These are phyloP conservation scores for Drepana falcataria DNA, from an alignment of 2,888 invertebrate species.

Conservation along the genomic window DNA sequence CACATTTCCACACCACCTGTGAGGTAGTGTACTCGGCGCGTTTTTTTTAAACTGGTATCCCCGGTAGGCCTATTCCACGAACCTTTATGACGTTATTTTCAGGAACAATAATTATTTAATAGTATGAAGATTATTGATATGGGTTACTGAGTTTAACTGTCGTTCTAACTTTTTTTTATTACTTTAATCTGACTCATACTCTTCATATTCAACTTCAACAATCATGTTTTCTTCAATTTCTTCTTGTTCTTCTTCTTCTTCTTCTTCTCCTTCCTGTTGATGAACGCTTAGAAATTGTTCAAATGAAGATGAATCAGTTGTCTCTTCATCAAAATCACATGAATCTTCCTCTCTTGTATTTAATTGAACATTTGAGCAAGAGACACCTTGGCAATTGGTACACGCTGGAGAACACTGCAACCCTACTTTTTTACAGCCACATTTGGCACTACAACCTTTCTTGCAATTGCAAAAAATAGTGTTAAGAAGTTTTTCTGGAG, in stretches of 20 bases:
- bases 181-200: constrained; percentile 7
- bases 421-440: constrained; percentile 26
- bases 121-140: too few species aligned
- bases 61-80: constrained; percentile 4
- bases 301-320: constrained; percentile 7
- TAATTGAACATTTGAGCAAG: constrained; percentile 20
- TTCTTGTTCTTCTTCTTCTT: constrained; percentile 11
- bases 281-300: constrained; percentile 10
- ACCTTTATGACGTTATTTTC: constrained; percentile 9
- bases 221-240: constrained; percentile 11
- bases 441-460: constrained; percentile 22
- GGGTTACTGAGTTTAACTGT: too few species aligned
- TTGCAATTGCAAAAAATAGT: constrained; percentile 17
- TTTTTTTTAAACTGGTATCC: constrained; percentile 6
- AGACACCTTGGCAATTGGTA: constrained; percentile 18
- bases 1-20: constrained; percentile 11
- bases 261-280: constrained; percentile 8
- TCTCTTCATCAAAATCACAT: constrained; percentile 11
- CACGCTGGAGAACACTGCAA: constrained; percentile 24
- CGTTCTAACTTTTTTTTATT: too few species aligned
- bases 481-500: constrained; percentile 14
- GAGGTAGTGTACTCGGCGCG: constrained; percentile 6
- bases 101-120: too few species aligned
- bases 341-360: constrained; percentile 14
- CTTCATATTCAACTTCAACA: constrained; percentile 11